Evolutionary conservation across 1,140 invertebrate species (phyloP).

Genomic region (Sinonovacula constricta): DNA sequence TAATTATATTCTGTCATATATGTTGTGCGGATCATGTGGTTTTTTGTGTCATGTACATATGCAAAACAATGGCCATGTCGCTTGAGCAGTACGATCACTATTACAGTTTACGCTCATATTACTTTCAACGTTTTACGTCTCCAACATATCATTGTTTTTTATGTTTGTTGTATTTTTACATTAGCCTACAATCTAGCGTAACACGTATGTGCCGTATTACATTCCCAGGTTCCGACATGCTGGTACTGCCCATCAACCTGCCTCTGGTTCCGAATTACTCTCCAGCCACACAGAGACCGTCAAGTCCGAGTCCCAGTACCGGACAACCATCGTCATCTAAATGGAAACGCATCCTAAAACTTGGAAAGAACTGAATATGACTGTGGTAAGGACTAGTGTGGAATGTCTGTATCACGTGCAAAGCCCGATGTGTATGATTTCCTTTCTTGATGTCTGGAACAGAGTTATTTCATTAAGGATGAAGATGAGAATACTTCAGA

Average conservation of each 20-base stretch:
- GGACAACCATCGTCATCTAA: neutral
- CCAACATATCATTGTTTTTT: neutral
- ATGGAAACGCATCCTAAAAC: conserved; percentile 24
- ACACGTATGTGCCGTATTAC: neutral
- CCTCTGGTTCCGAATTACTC: conserved; percentile 12
- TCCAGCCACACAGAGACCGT: neutral
- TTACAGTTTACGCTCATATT: neutral
- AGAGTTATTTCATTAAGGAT: too few relatives aligned
- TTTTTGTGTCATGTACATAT: too few relatives aligned
- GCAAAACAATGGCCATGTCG: neutral
- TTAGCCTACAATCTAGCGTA: neutral
- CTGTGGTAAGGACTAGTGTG: too few relatives aligned
- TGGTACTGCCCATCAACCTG: conserved; percentile 7
- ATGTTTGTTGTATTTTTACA: neutral
- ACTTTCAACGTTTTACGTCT: neutral
- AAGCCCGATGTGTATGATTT: too few relatives aligned
- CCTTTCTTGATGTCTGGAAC: too few relatives aligned
- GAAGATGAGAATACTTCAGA: too few relatives aligned
- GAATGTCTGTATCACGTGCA: too few relatives aligned
- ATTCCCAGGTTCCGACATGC: neutral
- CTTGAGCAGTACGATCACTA: neutral
- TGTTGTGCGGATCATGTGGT: too few relatives aligned
- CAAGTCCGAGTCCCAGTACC: conserved; percentile 7
- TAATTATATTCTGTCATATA: too few relatives aligned
- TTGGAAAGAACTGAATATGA: conserved; percentile 12